Conservation (phyloP, 2,888 invertebrate genomes). For the Acrocyrtus sp. region DNA sequence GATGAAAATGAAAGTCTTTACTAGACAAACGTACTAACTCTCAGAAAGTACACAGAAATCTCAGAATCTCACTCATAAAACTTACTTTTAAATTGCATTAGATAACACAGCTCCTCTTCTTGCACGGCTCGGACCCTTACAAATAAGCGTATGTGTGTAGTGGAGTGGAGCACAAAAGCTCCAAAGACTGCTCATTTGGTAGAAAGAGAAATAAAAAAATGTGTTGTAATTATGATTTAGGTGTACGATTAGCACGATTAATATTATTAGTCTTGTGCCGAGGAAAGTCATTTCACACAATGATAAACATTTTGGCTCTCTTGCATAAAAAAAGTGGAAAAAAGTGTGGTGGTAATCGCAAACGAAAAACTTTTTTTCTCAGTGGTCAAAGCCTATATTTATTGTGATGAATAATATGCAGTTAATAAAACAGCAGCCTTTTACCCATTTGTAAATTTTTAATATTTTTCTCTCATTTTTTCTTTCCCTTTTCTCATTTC, state of each 20-base stretch:
- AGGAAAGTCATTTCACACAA: slow-evolving; percentile 46
- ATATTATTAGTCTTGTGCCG: neutral
- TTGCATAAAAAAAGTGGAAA: slow-evolving; percentile 24
- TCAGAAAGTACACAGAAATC: neutral
- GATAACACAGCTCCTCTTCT: slow-evolving; percentile 17
- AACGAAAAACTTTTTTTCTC: neutral
- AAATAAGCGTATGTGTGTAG: too few relatives aligned
- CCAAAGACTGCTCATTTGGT: neutral
- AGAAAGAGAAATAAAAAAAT: neutral
- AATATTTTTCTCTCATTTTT: slow-evolving; percentile 6
- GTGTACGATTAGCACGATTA: neutral
- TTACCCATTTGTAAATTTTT: slow-evolving; percentile 1
- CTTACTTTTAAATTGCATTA: slow-evolving; percentile 18
- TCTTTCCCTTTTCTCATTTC: slow-evolving; percentile 5
- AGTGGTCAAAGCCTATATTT: too few relatives aligned
- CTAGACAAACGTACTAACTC: too few relatives aligned
- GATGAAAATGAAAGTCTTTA: slow-evolving; percentile 37
- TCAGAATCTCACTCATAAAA: neutral
- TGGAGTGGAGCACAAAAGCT: too few relatives aligned
- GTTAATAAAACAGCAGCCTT: neutral
- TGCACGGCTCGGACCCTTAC: too few relatives aligned
- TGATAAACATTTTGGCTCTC: slow-evolving; percentile 48
- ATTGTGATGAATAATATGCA: neutral
- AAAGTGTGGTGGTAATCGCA: too few relatives aligned
- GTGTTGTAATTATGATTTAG: neutral